phyloP scores from a whole-genome alignment of 2,888 invertebrate genomes.

The Drosophila nigricruria region DNA sequence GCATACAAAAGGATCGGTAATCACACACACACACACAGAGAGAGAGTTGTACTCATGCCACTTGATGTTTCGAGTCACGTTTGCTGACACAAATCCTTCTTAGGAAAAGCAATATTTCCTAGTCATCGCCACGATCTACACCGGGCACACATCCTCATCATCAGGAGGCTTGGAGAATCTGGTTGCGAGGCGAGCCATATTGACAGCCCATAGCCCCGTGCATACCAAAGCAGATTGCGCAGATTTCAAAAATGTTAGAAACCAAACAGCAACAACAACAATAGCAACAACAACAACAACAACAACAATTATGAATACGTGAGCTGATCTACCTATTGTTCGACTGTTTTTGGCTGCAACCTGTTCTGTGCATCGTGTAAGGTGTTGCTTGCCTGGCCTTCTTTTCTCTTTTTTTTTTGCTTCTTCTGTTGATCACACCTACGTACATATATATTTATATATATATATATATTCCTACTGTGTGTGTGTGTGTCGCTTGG shows the following conservation, averaged over 20 bases:
- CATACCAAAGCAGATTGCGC: conserved; percentile 78
- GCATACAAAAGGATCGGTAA: conserved; percentile 75
- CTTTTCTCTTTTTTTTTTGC: conserved; percentile 23
- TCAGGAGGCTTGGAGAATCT: conserved; percentile 34
- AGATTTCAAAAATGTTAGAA: conserved; percentile 75
- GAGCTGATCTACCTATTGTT: conserved; percentile 77
- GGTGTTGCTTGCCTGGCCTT: conserved; percentile 59
- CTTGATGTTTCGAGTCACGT: conserved; percentile 77
- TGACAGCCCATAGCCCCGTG: conserved; percentile 58
- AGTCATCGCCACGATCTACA: conserved; percentile 72
- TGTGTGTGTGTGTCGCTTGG: conserved; percentile 67
- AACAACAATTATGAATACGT: conserved; percentile 65
- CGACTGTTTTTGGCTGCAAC: conserved; percentile 53
- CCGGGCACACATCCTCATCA: conserved; percentile 49
- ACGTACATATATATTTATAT: neutral
- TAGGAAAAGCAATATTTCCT: conserved; percentile 79
- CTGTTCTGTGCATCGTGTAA: conserved; percentile 75
- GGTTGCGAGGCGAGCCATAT: conserved; percentile 27
- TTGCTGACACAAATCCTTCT: conserved; percentile 81
- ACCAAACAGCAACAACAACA: conserved; percentile 22
- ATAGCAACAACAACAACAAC: conserved; percentile 34
- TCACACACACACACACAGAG: conserved; percentile 60
- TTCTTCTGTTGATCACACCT: conserved; percentile 69
- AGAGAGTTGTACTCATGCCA: conserved; percentile 17
- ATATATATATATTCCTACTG: conserved; percentile 41